A percentile compares a stretch with the other conserved stretches of the same genome.
These are phyloP conservation scores for Gavia stellata DNA, from an alignment of 2,113 vertebrate genomes.

Conservation along the genomic window DNA sequence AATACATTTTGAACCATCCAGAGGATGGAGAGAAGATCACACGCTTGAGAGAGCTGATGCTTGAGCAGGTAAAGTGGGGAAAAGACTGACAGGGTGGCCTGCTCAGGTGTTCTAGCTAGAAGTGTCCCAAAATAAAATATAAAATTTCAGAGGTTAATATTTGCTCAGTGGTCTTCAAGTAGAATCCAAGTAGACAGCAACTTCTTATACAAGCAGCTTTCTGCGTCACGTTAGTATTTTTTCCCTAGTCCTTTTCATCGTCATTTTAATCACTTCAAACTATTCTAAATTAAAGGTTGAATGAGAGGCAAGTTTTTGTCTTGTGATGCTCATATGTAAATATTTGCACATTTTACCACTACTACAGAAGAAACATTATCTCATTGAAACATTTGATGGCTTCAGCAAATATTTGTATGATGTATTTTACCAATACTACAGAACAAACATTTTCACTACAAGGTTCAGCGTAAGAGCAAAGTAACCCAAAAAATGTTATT, in stretches of 20 bases:
- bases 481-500: background rate
- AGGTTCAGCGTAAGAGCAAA: background rate
- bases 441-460: background rate
- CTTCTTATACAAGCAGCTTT: background rate
- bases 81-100: background rate
- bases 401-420: background rate
- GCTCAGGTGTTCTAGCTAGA: background rate
- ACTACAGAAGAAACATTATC: background rate
- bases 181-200: background rate
- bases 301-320: background rate
- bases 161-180: background rate
- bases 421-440: background rate
- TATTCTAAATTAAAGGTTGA: background rate
- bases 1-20: constrained; percentile 93
- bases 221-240: background rate
- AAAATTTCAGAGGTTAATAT: background rate
- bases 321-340: background rate
- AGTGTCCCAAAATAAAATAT: background rate
- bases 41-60: constrained; percentile 93
- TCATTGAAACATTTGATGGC: background rate
- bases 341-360: background rate
- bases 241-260: background rate
- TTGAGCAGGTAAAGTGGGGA: constrained; percentile 85
- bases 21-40: constrained; percentile 97
- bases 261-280: background rate